These are phyloP conservation scores for Iguana delicatissima DNA, from an alignment of 2,797 vertebrate species.

Conservation along the genomic window DNA sequence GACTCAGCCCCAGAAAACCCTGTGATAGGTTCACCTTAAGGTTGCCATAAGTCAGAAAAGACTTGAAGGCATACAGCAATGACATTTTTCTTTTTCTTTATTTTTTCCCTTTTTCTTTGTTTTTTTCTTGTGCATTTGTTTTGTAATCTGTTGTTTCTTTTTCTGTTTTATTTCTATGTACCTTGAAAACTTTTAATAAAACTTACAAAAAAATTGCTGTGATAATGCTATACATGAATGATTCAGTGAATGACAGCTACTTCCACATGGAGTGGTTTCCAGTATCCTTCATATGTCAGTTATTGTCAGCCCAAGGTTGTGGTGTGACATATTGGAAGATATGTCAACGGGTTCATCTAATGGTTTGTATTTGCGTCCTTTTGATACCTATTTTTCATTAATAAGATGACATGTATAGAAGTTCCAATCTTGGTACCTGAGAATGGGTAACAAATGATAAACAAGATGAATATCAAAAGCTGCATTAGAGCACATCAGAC, in stretches of 20 bases:
- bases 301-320: background rate
- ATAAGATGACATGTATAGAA: background rate
- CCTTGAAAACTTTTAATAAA: too few species aligned
- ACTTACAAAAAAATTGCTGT: background rate
- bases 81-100: too few species aligned
- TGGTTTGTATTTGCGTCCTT: background rate
- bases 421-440: background rate
- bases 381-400: background rate
- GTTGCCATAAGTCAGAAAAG: too few species aligned
- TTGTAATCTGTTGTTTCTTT: too few species aligned
- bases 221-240: background rate
- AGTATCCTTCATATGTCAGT: background rate
- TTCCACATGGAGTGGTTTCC: background rate
- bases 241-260: background rate
- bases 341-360: background rate
- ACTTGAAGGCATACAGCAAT: too few species aligned
- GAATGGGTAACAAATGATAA: background rate
- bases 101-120: too few species aligned
- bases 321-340: background rate
- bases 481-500: background rate
- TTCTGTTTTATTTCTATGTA: too few species aligned
- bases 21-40: too few species aligned
- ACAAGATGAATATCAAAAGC: background rate
- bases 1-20: too few species aligned
- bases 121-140: too few species aligned